Percentiles rank a stretch among this genome's conserved stretches.
phyloP scores from a whole-genome alignment of 2,113 vertebrate genomes.

The Phyllostomus discolor region DNA sequence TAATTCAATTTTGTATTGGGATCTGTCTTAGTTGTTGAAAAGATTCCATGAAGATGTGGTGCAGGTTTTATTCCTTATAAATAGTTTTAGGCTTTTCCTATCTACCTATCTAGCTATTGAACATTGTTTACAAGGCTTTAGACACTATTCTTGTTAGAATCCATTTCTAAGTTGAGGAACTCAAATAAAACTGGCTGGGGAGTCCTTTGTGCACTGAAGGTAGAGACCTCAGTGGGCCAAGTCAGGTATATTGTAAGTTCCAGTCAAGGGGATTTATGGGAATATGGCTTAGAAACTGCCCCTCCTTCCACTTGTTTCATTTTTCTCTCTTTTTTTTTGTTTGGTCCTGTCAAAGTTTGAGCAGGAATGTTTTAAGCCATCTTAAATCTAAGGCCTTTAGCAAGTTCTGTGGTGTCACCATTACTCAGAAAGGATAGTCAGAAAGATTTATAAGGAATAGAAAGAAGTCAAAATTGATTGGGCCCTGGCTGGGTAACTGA shows the following conservation, averaged over 20 bases:
- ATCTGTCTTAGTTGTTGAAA: background rate
- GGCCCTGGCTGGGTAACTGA: too few relatives aligned
- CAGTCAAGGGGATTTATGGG: constrained; percentile 27
- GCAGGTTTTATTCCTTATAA: background rate
- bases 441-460: constrained; percentile 52
- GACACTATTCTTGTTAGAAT: constrained; percentile 4
- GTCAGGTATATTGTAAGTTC: background rate
- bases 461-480: constrained; percentile 55
- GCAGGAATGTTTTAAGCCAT: constrained; percentile 35
- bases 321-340: background rate
- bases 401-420: background rate
- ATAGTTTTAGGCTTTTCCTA: background rate
- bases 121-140: background rate
- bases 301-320: too few relatives aligned
- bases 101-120: background rate
- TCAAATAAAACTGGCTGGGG: background rate
- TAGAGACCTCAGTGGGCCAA: background rate
- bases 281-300: background rate
- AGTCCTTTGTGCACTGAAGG: constrained; percentile 4
- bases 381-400: constrained; percentile 58
- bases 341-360: constrained; percentile 53
- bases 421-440: constrained; percentile 22
- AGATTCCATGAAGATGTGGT: background rate
- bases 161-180: background rate
- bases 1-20: background rate